Evolutionary conservation across 2,113 vertebrate species (phyloP), one percentile per base, ranked within the genome.

Genomic region (Epinephelus fuscoguttatus): DNA sequence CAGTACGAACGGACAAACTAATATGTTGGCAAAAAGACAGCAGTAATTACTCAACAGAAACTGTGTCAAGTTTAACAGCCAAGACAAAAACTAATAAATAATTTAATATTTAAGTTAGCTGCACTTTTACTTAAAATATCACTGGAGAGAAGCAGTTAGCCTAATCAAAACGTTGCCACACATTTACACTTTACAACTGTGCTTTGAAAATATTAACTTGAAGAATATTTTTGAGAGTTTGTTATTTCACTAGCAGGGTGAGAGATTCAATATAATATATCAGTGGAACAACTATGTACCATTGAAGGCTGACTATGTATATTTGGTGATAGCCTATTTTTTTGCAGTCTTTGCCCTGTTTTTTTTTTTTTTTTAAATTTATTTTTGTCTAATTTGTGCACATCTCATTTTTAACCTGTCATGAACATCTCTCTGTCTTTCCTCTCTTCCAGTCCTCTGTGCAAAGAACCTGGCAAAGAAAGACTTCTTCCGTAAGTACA

Each of bases 401-500:
- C 13, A 27, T 45, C 6, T 69, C 0, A 25, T 70, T 53, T 67
- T 72, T 61, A 7, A 70, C 4, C 50, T 69, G n/a, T 53, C 14
- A 50, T 67, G 84, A 75, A 91, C 53, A 60, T 56, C 2, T 76
- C 81, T 78, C 69, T 55, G 85, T 55, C 75, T 94, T 79, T 91
- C 90, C 92, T 94, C 86, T 68, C 86, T 96, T 96, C 19, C 95
- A 98, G 97, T 99, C 91, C 95, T 99, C 81, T 99, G 98, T 96
- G 98, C 97, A 90, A 99, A 99, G 96, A 99, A 99, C 94, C 95
- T 99, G 95, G 97, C 97, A 95, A 99, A 99, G 96, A 99, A 99
- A 96, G 98, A 99, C 94, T 99, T 99, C 95, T 99, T 99, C 94
- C 96, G 98, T 99, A 96, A 99, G 98, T 95, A 93, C 95, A 97